Base-by-base conservation (phyloP, 2,113 vertebrate species). In the Megatriorchis doriae region DNA sequence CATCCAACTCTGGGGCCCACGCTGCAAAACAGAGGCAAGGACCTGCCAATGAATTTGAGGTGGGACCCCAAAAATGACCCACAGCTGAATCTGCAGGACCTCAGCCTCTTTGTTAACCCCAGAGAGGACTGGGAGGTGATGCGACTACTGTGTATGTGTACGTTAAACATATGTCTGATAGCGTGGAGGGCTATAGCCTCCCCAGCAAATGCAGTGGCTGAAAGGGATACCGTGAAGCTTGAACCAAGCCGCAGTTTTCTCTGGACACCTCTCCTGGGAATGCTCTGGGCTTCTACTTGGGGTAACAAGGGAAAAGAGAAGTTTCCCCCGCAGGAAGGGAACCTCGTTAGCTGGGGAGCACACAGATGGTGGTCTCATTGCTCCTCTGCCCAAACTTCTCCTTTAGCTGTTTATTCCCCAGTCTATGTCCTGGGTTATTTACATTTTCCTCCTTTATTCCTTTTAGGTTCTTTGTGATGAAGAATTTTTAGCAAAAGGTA, bases 21-120 rank as follows among this genome's bases (percentile, higher is more conserved):
- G 0, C 10, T 31, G 25, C 55, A 50, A 40, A 71, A 43, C 13
- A 40, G 42, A 52, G 6, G 10, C 1, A 7, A 74, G 50, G 52
- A 38, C 17, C 0, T 29, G 31, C n/a, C 0, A 15, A n/a, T 11
- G 6, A 9, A 1, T 17, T 13, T 32, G 58, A 40, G 23, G 14
- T 36, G 18, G 36, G n/a, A 17, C 43, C 65, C 61, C 16, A n/a
- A 25, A 87, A 77, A 47, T 11, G 7, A 70, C n/a, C 47, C 48
- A 7, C 9, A 36, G 38, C 21, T 73, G 58, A 62, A 36, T 13
- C 14, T 38, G 12, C 22, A 61, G 65, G 29, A 32, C 16, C 21
- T 94, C 55, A 42, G 17, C 1, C 14, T 65, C 29, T 38, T 85
- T 50, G 10, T 34, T n/a, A 26, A 10, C 3, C 31, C 31, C 15